Evolutionary conservation across 1,140 invertebrate species (phyloP).

Genomic region (Formica exsecta): DNA sequence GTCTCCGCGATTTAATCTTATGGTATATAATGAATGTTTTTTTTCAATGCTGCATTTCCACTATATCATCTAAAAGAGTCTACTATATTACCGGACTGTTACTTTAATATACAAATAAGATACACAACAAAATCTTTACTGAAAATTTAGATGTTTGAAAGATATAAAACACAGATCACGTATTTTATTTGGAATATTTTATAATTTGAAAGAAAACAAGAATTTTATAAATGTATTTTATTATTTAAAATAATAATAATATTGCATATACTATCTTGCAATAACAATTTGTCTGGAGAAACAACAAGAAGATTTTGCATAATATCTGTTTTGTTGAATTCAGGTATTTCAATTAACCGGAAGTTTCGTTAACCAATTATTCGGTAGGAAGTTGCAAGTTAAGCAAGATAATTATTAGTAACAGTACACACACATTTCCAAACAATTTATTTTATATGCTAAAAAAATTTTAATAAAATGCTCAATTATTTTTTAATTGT

Average conservation of each 20-base stretch:
- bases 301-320: constrained; percentile 7
- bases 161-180: neutral
- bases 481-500: neutral
- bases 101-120: neutral
- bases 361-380: constrained; percentile 39
- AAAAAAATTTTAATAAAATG: neutral
- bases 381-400: neutral
- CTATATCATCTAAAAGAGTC: neutral
- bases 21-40: constrained; percentile 7
- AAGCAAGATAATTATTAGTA: neutral
- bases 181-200: neutral
- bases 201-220: neutral
- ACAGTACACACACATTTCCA: neutral
- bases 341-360: constrained; percentile 11
- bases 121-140: neutral
- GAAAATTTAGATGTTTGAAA: constrained; percentile 5
- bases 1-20: constrained; percentile 59
- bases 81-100: constrained; percentile 26
- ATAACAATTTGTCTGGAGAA: constrained; percentile 2
- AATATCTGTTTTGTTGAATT: neutral
- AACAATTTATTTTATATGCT: constrained; percentile 8
- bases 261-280: neutral
- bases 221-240: neutral
- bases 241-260: constrained; percentile 15
- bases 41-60: constrained; percentile 22